Conservation (phyloP, 2,797 vertebrate species). For the Phoebastria nigripes region DNA sequence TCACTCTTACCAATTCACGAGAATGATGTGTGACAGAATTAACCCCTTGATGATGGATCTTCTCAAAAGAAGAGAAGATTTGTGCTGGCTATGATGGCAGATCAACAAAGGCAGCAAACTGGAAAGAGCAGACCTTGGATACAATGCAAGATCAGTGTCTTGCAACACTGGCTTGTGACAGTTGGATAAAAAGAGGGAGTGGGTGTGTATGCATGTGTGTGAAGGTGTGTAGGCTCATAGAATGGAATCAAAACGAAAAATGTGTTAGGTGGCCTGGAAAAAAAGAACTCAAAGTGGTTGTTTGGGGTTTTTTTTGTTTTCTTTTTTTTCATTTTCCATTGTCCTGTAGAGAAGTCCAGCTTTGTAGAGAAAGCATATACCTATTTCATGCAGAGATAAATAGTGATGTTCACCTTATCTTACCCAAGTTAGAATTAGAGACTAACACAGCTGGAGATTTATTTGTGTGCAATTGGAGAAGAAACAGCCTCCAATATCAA, state of each 20-base stretch:
- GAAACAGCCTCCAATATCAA: background rate
- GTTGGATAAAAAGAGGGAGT: background rate
- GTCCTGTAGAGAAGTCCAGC: background rate
- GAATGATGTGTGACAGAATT: background rate
- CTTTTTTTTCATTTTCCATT: background rate
- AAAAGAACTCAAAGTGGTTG: background rate
- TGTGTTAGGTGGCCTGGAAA: background rate
- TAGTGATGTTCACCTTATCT: background rate
- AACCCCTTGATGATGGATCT: background rate
- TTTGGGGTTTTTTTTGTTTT: background rate
- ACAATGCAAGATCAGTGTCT: background rate
- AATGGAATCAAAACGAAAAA: background rate
- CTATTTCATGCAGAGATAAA: background rate
- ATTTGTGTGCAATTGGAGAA: background rate
- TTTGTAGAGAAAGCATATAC: background rate
- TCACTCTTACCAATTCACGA: background rate
- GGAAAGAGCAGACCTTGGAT: background rate
- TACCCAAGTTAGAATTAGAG: background rate
- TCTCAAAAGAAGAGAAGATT: background rate
- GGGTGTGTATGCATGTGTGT: no score
- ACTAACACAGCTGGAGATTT: background rate
- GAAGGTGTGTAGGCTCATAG: background rate
- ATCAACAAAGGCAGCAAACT: background rate
- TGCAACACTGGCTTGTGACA: background rate
- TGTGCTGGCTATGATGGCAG: background rate